Evolutionary conservation across 2,888 invertebrate genomes (phyloP).

Genomic region (Torymus auratus): DNA sequence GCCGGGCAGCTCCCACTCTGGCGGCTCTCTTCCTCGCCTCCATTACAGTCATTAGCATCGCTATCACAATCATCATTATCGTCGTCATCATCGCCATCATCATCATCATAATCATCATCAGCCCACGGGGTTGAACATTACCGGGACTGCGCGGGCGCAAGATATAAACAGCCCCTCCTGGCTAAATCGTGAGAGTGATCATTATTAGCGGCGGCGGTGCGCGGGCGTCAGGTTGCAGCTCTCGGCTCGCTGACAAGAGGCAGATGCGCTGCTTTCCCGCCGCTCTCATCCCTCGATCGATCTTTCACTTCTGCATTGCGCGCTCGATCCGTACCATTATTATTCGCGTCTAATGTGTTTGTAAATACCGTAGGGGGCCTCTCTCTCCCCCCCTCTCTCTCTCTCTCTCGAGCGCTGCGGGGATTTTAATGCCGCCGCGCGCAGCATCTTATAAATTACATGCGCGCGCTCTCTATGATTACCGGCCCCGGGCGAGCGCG

Average conservation of each 20-base stretch:
- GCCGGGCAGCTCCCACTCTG: slow-evolving; percentile 16
- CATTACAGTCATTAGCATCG: slow-evolving; percentile 58
- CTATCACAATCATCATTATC: slow-evolving; percentile 61
- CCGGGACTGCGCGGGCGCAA: slow-evolving; percentile 9
- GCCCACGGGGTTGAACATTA: slow-evolving; percentile 33
- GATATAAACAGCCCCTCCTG: slow-evolving; percentile 53
- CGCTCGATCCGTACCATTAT: slow-evolving; percentile 33
- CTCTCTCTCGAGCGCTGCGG: too few species aligned
- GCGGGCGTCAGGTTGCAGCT: neutral
- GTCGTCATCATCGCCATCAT: slow-evolving; percentile 49
- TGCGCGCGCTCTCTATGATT: slow-evolving; percentile 39
- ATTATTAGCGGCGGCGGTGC: slow-evolving; percentile 39
- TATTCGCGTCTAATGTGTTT: slow-evolving; percentile 53
- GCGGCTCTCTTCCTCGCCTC: neutral
- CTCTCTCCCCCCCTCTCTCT: neutral
- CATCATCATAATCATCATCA: slow-evolving; percentile 58
- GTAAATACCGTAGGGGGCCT: slow-evolving; percentile 43
- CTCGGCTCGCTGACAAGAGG: neutral
- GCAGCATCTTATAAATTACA: slow-evolving; percentile 32
- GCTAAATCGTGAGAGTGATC: slow-evolving; percentile 52
- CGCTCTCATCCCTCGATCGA: slow-evolving; percentile 9
- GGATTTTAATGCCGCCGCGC: slow-evolving; percentile 32
- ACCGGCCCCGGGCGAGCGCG: slow-evolving; percentile 16
- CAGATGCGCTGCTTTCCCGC: neutral
- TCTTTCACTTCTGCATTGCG: neutral